Evolutionary conservation across 2,888 invertebrate species (phyloP).

Genomic region (Tenthredo amoena): DNA sequence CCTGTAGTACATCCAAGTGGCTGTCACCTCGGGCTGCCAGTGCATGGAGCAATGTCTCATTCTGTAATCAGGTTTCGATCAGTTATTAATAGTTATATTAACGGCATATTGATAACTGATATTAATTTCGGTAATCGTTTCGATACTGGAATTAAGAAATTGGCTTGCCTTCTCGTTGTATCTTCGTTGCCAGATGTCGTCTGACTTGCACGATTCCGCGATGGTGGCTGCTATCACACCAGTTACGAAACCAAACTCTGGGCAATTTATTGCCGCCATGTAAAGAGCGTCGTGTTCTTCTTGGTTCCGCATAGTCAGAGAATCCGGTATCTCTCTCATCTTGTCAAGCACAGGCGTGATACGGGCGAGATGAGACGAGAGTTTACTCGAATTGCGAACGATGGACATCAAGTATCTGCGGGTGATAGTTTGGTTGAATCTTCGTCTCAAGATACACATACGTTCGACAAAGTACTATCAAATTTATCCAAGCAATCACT

Average conservation of each 20-base stretch:
- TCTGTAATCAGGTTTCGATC: conserved; percentile 59
- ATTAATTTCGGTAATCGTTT: neutral
- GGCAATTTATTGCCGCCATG: conserved; percentile 69
- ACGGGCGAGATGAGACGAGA: conserved; percentile 66
- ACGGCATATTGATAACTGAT: neutral
- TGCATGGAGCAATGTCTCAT: conserved; percentile 70
- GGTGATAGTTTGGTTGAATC: neutral
- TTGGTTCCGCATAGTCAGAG: conserved; percentile 65
- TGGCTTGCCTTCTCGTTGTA: conserved; percentile 66
- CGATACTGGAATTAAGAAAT: neutral
- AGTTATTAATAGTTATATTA: neutral
- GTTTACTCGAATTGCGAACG: conserved; percentile 66
- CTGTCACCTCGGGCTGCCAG: conserved; percentile 69
- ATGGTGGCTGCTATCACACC: conserved; percentile 69
- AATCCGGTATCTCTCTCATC: conserved; percentile 60
- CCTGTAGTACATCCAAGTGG: conserved; percentile 66
- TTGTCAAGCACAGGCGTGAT: conserved; percentile 70
- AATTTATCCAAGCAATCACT: neutral
- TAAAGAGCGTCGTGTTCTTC: conserved; percentile 71
- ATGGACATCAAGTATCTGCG: conserved; percentile 71
- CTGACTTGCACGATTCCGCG: conserved; percentile 66
- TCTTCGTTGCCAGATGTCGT: conserved; percentile 66
- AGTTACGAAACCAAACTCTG: conserved; percentile 67
- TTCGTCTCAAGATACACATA: neutral
- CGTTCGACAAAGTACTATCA: neutral